These are phyloP conservation scores for Leucopternis melanops DNA, from an alignment of 2,113 vertebrate genomes.

Conservation along the genomic window DNA sequence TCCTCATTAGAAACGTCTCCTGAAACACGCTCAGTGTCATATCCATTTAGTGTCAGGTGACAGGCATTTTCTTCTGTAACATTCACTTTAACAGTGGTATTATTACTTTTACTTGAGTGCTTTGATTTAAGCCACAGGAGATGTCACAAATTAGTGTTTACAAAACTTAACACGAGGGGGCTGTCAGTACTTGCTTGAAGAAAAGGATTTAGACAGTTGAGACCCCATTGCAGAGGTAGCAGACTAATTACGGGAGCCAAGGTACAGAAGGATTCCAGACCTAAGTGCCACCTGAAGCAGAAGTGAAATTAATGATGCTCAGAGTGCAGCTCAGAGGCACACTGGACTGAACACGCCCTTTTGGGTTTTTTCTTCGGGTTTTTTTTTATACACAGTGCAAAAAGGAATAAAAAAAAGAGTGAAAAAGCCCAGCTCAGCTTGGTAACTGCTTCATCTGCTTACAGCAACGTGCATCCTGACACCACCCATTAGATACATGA, in stretches of 20 bases:
- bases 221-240: conserved; percentile 12
- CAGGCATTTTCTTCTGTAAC: not conserved
- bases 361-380: not conserved
- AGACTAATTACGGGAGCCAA: not conserved
- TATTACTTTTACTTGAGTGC: conserved; percentile 53
- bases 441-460: not conserved
- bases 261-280: not conserved
- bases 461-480: not conserved
- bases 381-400: not conserved
- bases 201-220: not conserved
- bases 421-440: not conserved
- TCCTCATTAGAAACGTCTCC: conserved; percentile 14
- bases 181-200: conserved; percentile 57
- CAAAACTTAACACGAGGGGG: conserved; percentile 65
- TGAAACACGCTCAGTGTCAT: not conserved
- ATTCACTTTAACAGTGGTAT: conserved; percentile 15
- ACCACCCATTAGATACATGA: not conserved
- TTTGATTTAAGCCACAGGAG: conserved; percentile 61
- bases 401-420: not conserved
- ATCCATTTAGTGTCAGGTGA: conserved; percentile 18
- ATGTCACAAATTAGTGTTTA: conserved; percentile 64
- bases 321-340: not conserved
- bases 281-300: not conserved
- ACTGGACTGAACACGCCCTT: not conserved
- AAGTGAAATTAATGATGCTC: not conserved